phyloP scores from a whole-genome alignment of 2,888 invertebrate genomes.

The Scrobipalpa atriplicella region DNA sequence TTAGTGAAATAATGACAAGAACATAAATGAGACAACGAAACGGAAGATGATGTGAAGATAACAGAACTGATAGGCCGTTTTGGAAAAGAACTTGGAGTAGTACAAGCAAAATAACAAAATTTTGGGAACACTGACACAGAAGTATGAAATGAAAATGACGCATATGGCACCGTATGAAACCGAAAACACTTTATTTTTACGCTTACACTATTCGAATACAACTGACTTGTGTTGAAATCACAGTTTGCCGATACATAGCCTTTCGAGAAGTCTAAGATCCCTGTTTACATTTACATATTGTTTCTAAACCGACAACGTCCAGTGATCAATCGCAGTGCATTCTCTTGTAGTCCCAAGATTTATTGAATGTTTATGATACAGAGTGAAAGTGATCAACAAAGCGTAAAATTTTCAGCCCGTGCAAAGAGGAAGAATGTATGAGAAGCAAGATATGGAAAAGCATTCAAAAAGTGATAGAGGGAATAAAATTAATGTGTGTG shows the following conservation, averaged over 20 bases:
- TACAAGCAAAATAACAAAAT: constrained; percentile 75
- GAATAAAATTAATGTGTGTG: constrained; percentile 62
- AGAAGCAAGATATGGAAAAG: constrained; percentile 80
- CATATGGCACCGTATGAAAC: constrained; percentile 56
- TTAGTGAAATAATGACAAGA: constrained; percentile 69
- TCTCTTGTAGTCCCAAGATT: constrained; percentile 65
- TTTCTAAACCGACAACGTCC: constrained; percentile 61
- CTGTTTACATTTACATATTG: constrained; percentile 35
- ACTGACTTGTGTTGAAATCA: constrained; percentile 53
- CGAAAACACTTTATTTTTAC: constrained; percentile 41
- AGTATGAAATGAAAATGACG: constrained; percentile 65
- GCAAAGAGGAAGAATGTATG: constrained; percentile 78
- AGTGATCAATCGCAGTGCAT: constrained; percentile 74
- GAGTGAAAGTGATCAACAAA: constrained; percentile 76
- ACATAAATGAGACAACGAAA: constrained; percentile 66
- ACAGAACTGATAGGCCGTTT: constrained; percentile 82
- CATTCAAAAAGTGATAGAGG: constrained; percentile 76
- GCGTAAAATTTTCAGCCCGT: constrained; percentile 79
- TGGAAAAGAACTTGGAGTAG: constrained; percentile 77
- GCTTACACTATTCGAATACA: constrained; percentile 54
- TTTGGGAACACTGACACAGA: constrained; percentile 64
- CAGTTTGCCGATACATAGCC: constrained; percentile 63
- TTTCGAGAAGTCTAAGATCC: constrained; percentile 38
- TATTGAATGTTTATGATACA: constrained; percentile 71
- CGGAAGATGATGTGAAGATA: constrained; percentile 69